Percentiles rank a stretch among this genome's conserved stretches.
Conservation (phyloP, 2,888 invertebrate genomes). For the Eugnorisma glareosa region DNA sequence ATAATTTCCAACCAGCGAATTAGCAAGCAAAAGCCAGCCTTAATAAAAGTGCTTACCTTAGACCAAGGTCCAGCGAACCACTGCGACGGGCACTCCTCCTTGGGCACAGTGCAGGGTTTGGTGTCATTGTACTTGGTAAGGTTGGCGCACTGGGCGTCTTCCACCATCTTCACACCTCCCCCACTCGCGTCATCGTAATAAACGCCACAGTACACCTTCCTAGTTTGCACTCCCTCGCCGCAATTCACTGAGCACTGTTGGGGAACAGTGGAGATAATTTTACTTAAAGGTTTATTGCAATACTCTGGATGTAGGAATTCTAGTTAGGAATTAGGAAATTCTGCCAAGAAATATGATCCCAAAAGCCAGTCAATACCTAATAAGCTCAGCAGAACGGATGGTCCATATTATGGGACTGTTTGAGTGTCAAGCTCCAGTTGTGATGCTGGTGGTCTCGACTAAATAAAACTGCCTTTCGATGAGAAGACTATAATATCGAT, state of each 20-base stretch:
- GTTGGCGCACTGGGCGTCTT: constrained; percentile 92
- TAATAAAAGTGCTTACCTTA: constrained; percentile 85
- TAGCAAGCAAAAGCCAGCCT: background rate
- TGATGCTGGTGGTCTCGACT: too few species aligned
- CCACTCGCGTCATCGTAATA: constrained; percentile 89
- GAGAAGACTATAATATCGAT: too few species aligned
- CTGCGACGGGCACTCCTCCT: constrained; percentile 94
- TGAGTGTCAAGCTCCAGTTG: too few species aligned
- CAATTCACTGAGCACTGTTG: constrained; percentile 96
- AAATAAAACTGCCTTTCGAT: too few species aligned
- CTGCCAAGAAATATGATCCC: background rate
- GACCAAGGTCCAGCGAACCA: constrained; percentile 97
- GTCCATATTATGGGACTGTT: too few species aligned
- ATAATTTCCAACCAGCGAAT: background rate
- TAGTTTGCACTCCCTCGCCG: constrained; percentile 95
- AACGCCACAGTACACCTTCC: constrained; percentile 96
- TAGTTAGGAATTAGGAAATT: too few species aligned
- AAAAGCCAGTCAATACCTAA: background rate
- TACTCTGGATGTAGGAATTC: too few species aligned
- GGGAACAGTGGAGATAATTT: background rate
- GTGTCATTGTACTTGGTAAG: constrained; percentile 92
- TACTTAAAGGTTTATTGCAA: too few species aligned
- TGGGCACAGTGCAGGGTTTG: constrained; percentile 93
- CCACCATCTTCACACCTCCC: constrained; percentile 90
- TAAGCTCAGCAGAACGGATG: too few species aligned